phyloP scores from a whole-genome alignment of 2,797 vertebrate genomes.

The Crotalus adamanteus region DNA sequence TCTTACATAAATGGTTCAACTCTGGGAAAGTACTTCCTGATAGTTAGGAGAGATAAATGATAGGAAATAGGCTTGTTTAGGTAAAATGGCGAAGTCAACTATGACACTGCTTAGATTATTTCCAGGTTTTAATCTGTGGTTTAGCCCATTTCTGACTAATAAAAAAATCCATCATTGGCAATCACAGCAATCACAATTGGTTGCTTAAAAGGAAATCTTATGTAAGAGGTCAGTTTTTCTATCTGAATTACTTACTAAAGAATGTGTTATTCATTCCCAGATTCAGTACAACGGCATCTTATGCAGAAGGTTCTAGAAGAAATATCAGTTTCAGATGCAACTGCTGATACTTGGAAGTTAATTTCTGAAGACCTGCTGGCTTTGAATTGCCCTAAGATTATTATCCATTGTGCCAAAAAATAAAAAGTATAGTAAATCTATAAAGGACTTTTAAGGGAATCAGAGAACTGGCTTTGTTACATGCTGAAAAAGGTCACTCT shows the following conservation, averaged over 20 bases:
- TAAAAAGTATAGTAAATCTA: neutral
- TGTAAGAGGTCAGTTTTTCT: neutral
- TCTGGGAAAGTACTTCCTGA: neutral
- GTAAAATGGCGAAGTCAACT: neutral
- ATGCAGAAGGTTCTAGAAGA: neutral
- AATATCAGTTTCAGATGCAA: slow-evolving; percentile 15
- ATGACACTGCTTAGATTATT: neutral
- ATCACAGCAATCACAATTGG: neutral
- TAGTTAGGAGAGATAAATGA: neutral
- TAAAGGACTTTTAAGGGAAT: neutral
- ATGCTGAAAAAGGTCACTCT: slow-evolving; percentile 5
- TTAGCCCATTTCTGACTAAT: neutral
- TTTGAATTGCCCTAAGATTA: neutral
- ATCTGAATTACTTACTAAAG: neutral
- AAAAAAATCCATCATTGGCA: neutral
- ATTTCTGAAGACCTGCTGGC: neutral
- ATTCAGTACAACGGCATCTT: neutral
- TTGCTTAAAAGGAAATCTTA: slow-evolving; percentile 15
- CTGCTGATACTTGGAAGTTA: neutral
- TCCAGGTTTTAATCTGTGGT: neutral
- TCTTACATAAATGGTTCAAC: neutral
- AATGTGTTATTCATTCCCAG: neutral
- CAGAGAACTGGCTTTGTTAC: neutral
- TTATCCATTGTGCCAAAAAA: neutral
- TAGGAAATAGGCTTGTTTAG: neutral